Base-by-base conservation (phyloP, 35 echinoderm and acorn worm species). In the Amphiura filiformis region DNA sequence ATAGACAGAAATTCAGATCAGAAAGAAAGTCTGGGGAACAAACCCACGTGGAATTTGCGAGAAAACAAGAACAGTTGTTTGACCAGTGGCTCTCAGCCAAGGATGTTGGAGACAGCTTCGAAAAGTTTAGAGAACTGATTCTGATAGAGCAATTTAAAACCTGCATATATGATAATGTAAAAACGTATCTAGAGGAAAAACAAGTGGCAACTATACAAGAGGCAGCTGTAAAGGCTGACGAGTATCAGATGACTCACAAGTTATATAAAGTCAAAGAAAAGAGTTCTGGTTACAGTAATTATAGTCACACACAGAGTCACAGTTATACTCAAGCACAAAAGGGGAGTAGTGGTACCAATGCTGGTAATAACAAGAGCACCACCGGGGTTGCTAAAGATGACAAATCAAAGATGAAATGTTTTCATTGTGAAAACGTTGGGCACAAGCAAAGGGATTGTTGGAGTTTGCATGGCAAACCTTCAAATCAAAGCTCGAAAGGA, bases 31-130 rank as follows among this genome's bases (percentile, higher is more conserved):
- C 37, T 82, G 38, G 38, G 39, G 35, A 38, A 13, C 80, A 82
- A 40, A 82, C 80, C 80, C 42, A 82, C n/a, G 80, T 82, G 18
- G 80, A 82, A 32, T 82, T 82, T 42, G 80, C 80, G 4, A n/a
- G 80, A 26, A 44, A 82, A 82, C 80, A 82, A 32, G 80, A 82
- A 42, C n/a, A 39, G n/a, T 35, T 82, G 18, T 42, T 82, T 18
- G 61, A 70, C 26, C 61, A 70, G 61, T 70, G 80, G 80, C 42
- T 38, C 15, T 40, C 36, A 13, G 37, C 80, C 15, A 31, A 82
- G 38, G 38, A 82, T n/a, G 42, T 82, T 13, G 42, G 35, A 0
- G 40, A 39, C n/a, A 44, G 32, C 40, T 82, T 41, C 35, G 42
- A 82, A 1, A 41, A 41, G 23, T 38, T 83, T 5, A 49, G 44